Percentiles rank a stretch among this genome's conserved stretches.
phyloP scores from a whole-genome alignment of 2,888 invertebrate genomes.

The Stegophylla sp. region DNA sequence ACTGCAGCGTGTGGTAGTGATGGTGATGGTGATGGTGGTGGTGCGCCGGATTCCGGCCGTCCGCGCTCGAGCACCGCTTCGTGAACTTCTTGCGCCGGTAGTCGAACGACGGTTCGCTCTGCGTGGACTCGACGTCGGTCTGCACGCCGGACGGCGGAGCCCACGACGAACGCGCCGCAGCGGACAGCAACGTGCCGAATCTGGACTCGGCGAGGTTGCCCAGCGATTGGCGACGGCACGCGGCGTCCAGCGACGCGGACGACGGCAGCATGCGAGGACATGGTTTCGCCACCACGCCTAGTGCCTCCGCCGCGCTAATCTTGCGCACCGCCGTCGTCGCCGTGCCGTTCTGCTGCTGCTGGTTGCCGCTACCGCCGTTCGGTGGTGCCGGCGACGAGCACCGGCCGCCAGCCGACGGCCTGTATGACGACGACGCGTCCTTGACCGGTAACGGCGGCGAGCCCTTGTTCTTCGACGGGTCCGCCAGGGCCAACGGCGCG shows the following conservation, averaged over 20 bases:
- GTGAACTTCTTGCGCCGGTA: slow-evolving; percentile 61
- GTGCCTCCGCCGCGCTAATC: slow-evolving; percentile 63
- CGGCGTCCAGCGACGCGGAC: slow-evolving; percentile 58
- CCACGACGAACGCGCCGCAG: slow-evolving; percentile 62
- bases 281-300: slow-evolving; percentile 63
- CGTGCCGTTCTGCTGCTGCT: not conserved
- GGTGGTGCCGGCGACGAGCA: slow-evolving; percentile 39
- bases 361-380: too few relatives aligned
- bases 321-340: slow-evolving; percentile 47
- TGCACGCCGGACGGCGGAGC: slow-evolving; percentile 59
- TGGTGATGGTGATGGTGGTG: slow-evolving; percentile 53
- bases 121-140: slow-evolving; percentile 62
- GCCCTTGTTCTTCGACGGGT: slow-evolving; percentile 1
- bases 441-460: slow-evolving; percentile 14
- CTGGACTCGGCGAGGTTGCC: slow-evolving; percentile 62
- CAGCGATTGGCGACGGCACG: slow-evolving; percentile 62
- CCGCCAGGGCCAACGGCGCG: not conserved
- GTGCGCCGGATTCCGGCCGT: slow-evolving; percentile 62
- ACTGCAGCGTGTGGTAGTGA: slow-evolving; percentile 23
- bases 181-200: slow-evolving; percentile 61
- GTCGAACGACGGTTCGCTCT: slow-evolving; percentile 60
- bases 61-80: slow-evolving; percentile 62
- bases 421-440: slow-evolving; percentile 28
- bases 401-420: slow-evolving; percentile 14
- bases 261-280: slow-evolving; percentile 61